Evolutionary conservation across 2,888 invertebrate species (phyloP).

Genomic region (Torymus tubicola): DNA sequence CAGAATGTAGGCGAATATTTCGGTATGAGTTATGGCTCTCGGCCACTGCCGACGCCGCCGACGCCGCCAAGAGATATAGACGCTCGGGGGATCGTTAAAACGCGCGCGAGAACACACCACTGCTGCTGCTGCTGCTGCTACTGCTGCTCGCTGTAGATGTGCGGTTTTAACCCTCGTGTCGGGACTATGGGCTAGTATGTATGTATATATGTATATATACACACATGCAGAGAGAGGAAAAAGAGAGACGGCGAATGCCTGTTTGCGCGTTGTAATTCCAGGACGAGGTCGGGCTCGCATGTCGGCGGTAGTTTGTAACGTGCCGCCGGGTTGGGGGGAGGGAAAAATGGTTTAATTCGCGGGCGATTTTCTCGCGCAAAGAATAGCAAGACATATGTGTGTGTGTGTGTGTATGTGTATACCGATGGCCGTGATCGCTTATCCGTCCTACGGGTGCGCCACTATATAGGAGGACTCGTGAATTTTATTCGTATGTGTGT

Average conservation of each 20-base stretch:
- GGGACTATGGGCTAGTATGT: too few relatives aligned
- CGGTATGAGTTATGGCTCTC: slow-evolving; percentile 69
- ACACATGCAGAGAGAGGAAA: not conserved
- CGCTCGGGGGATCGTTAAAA: slow-evolving; percentile 47
- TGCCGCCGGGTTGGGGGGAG: not conserved
- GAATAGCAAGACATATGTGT: not conserved
- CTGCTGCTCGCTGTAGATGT: not conserved
- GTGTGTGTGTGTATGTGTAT: too few relatives aligned
- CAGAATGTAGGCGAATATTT: slow-evolving; percentile 73
- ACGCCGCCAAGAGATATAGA: not conserved
- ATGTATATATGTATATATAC: not conserved
- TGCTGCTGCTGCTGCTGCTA: not conserved
- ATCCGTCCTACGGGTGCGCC: too few relatives aligned
- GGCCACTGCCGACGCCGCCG: slow-evolving; percentile 55
- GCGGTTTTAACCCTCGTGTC: slow-evolving; percentile 6
- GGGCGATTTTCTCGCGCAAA: not conserved
- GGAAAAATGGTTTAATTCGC: slow-evolving; percentile 38
- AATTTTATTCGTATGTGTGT: too few relatives aligned
- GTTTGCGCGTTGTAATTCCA: slow-evolving; percentile 11
- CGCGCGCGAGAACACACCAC: slow-evolving; percentile 1
- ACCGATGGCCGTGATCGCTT: too few relatives aligned
- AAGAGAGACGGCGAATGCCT: not conserved
- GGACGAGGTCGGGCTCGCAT: not conserved
- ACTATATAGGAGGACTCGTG: too few relatives aligned
- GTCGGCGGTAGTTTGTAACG: slow-evolving; percentile 14